phyloP scores from a whole-genome alignment of 2,888 invertebrate species.

The Amaurobius ferox region DNA sequence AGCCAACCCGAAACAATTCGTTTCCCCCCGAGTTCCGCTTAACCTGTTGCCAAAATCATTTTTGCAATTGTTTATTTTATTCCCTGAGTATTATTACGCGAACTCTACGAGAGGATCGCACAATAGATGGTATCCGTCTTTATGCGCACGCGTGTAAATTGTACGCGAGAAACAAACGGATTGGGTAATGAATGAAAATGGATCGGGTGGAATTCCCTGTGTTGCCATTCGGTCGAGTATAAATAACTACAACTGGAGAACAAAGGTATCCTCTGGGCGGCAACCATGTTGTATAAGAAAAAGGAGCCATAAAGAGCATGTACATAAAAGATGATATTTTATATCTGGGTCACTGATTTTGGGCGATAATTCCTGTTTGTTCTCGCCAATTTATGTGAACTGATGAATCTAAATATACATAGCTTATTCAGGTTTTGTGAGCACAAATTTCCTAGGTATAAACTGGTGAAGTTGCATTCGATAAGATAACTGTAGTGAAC shows the following conservation, averaged over 20 bases:
- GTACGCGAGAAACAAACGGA: conserved; percentile 35
- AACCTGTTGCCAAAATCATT: conserved; percentile 56
- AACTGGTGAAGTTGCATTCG: no score
- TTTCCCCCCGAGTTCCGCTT: conserved; percentile 63
- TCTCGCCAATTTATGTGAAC: no score
- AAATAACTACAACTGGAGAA: not conserved
- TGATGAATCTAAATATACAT: no score
- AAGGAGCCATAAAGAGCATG: not conserved
- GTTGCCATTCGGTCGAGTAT: conserved; percentile 38
- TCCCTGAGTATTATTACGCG: conserved; percentile 33
- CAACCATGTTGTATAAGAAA: not conserved
- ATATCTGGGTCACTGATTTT: conserved; percentile 17
- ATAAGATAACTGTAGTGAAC: no score
- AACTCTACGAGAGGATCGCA: conserved; percentile 37
- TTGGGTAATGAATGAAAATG: conserved; percentile 43
- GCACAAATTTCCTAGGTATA: no score
- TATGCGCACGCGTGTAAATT: conserved; percentile 42
- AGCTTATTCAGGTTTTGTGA: no score
- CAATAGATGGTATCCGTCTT: conserved; percentile 36
- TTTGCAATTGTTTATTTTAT: conserved; percentile 40
- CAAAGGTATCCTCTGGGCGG: conserved; percentile 8
- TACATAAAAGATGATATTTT: conserved; percentile 1
- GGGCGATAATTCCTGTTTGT: conserved; percentile 4
- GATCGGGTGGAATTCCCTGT: conserved; percentile 28
- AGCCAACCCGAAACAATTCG: conserved; percentile 71